Base-by-base conservation (phyloP, 2,113 vertebrate genomes). In the Saimiri boliviensis region DNA sequence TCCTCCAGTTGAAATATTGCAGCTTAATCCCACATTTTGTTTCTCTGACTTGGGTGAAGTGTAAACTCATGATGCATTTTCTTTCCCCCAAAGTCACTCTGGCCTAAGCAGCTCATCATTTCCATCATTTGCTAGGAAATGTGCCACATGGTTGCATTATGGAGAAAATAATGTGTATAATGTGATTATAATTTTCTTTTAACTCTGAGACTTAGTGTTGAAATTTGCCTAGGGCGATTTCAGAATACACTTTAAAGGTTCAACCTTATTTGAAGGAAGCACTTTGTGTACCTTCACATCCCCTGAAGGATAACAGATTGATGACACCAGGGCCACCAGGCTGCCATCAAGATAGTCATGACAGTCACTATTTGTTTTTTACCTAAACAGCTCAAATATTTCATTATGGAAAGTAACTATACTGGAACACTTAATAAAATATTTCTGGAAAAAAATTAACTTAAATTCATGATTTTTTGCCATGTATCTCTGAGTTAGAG, bases 151-250 rank as follows among this genome's bases (percentile, higher is more conserved):
- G 17, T 14, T 94, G 20, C 73, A 76, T 82, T 92, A 93, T 30
- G 40, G 16, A 30, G 30, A 80, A 56, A 71, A 83, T 73, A 60
- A 76, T 79, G 63, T 25, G 45, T 92, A 10, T 79, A 87, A 94
- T 32, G 91, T 87, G 92, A 93, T 94, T 79, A 77, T 93, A 74
- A 91, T 96, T 93, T 92, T 87, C 82, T 85, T 90, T 73, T 86
- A 92, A 96, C n/a, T 85, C n/a, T 20, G 45, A 86, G 49, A 68
- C 3, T n/a, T 81, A 80, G 37, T 74, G 32, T 92, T 66, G 45
- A 71, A 87, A 96, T 91, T 94, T 91, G 47, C 77, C 83, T 30
- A 5, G 87, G 87, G 82, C 85, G 56, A 32, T 94, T 95, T 89
- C 70, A 68, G 89, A 82, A 89, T 45, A 42, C 25, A 86, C 77